These are phyloP conservation scores for Drosophila borealis DNA, from an alignment of 2,888 invertebrate genomes.

Conservation along the genomic window DNA sequence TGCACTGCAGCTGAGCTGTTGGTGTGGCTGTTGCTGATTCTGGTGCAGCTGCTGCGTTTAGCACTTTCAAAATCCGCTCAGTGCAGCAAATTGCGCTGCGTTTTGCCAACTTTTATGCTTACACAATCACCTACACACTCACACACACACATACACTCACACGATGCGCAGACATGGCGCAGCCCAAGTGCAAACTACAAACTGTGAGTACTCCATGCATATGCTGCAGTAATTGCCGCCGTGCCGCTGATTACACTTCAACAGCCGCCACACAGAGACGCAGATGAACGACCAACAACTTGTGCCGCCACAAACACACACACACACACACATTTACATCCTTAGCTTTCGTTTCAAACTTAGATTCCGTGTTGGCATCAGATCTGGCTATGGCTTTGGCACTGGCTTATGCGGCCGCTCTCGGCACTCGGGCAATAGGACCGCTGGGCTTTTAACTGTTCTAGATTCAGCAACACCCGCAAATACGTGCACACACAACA, in stretches of 20 bases:
- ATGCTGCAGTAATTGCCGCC: conserved; percentile 77
- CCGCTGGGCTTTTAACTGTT: conserved; percentile 77
- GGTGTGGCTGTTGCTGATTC: conserved; percentile 18
- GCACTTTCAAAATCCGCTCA: conserved; percentile 70
- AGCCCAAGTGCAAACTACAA: conserved; percentile 54
- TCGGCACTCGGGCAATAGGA: conserved; percentile 55
- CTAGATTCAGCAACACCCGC: conserved; percentile 54
- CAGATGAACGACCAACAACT: conserved; percentile 63
- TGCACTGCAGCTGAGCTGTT: conserved; percentile 48
- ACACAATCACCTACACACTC: conserved; percentile 26
- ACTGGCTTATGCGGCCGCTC: conserved; percentile 21
- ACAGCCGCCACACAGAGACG: conserved; percentile 62
- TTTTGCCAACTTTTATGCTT: conserved; percentile 66
- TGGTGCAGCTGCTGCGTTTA: conserved; percentile 47
- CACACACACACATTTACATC: conserved; percentile 1
- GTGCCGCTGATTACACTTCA: conserved; percentile 81
- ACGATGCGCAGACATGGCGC: conserved; percentile 20
- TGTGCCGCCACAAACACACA: conserved; percentile 37
- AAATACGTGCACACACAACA: conserved; percentile 19
- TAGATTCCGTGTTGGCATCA: conserved; percentile 22
- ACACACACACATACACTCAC: neutral
- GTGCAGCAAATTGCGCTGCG: conserved; percentile 74
- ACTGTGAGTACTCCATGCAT: conserved; percentile 62
- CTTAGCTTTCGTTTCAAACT: conserved; percentile 33
- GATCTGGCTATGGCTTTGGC: conserved; percentile 21